Conservation (phyloP, 2,888 invertebrate genomes). For the Palloptera scutellata region DNA sequence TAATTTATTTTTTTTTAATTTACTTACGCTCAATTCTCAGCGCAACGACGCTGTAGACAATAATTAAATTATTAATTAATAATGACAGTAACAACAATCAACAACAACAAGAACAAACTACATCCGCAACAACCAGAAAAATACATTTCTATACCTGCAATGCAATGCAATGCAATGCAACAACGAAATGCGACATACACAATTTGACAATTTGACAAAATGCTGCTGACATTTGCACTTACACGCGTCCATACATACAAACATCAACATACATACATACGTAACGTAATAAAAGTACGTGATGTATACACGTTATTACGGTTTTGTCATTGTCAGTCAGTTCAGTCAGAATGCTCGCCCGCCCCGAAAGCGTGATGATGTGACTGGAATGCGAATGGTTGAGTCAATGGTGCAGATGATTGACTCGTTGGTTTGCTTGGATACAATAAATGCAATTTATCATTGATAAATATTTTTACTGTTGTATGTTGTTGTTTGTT, state of each 20-base stretch:
- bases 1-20: too few relatives aligned
- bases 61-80: slow-evolving; percentile 27
- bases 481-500: background rate
- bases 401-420: too few relatives aligned
- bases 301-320: slow-evolving; percentile 16
- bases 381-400: background rate
- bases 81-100: slow-evolving; percentile 1
- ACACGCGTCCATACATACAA: background rate
- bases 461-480: background rate
- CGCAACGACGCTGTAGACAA: background rate
- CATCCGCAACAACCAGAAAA: background rate
- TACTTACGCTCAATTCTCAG: too few relatives aligned
- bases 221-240: slow-evolving; percentile 17
- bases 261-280: background rate
- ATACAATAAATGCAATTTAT: too few relatives aligned
- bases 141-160: background rate
- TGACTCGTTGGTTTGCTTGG: too few relatives aligned
- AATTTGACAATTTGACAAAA: background rate
- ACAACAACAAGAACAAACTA: background rate
- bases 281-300: too few relatives aligned
- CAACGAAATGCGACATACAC: background rate
- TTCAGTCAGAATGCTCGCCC: background rate
- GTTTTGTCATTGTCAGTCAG: slow-evolving; percentile 3
- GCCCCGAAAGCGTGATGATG: background rate
- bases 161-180: background rate